Evolutionary conservation across 2,113 vertebrate genomes (phyloP).

Genomic region (Hypomesus transpacificus): DNA sequence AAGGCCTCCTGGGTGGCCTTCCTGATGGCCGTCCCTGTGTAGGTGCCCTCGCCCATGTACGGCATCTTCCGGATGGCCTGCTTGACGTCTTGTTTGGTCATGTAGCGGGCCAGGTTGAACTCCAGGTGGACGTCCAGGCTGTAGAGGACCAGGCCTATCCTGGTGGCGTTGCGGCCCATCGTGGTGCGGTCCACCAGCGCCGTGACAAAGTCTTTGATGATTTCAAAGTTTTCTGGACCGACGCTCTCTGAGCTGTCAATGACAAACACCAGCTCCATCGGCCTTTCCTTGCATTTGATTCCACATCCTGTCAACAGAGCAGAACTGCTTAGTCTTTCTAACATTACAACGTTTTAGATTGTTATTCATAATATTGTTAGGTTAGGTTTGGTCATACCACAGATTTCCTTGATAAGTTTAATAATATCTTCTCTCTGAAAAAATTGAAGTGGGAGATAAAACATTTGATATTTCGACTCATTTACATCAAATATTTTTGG

Average conservation of each 20-base stretch:
- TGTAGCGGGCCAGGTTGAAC: slow-evolving; percentile 80
- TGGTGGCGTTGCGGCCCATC: slow-evolving; percentile 82
- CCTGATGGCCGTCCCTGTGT: slow-evolving; percentile 86
- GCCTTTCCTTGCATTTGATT: slow-evolving; percentile 89
- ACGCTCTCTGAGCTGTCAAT: slow-evolving; percentile 93
- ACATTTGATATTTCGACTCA: neutral
- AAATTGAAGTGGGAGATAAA: neutral
- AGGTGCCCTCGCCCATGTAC: slow-evolving; percentile 89
- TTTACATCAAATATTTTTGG: neutral
- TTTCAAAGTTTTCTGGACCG: slow-evolving; percentile 89
- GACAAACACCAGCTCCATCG: slow-evolving; percentile 92
- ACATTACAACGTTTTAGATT: neutral
- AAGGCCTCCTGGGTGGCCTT: slow-evolving; percentile 87
- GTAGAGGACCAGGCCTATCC: slow-evolving; percentile 86
- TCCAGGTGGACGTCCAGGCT: slow-evolving; percentile 83
- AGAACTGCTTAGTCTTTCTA: neutral
- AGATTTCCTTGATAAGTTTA: slow-evolving; percentile 88
- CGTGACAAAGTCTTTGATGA: slow-evolving; percentile 89
- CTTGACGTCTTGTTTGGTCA: slow-evolving; percentile 80
- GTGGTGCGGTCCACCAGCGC: slow-evolving; percentile 85
- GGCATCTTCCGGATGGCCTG: slow-evolving; percentile 81
- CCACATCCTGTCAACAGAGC: slow-evolving; percentile 77
- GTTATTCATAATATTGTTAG: neutral
- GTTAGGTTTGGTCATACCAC: slow-evolving; percentile 70
- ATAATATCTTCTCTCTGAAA: slow-evolving; percentile 86